Evolutionary conservation across 1,140 invertebrate species (phyloP), one percentile per base, ranked within the genome.

Genomic region (Protaetia brevitarsis): DNA sequence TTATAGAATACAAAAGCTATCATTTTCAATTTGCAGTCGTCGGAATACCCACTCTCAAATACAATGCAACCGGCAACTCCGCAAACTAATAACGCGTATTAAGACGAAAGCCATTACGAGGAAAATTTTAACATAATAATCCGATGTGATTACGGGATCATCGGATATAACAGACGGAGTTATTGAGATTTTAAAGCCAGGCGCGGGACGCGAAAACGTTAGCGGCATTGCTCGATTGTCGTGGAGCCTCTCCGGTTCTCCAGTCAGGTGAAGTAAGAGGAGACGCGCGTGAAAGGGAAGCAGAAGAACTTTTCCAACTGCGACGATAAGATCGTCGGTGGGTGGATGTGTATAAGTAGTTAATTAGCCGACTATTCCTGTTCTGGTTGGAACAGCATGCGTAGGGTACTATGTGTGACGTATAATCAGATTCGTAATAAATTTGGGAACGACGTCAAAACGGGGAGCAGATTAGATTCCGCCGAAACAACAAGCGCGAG

Each of bases 341-440:
- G n/a, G n/a, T n/a, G 23, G 37, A 19, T 45, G 13, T n/a, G n/a
- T n/a, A n/a, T 45, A 45, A 45, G 37, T 45, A 45, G 37, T 45
- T 45, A 45, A 45, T 45, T 45, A 45, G 37, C 37, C 6, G 37
- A 45, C 37, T 45, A 45, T 45, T 45, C 37, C 23, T 45, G 37
- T 45, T 19, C 37, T 1, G 2, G 4, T 2, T 36, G 2, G 34
- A 36, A 36, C 34, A 36, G 11, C 2, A 37, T 13, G 36, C 36
- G 37, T 45, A 36, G 11, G 34, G n/a, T 36, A n/a, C 13, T 45
- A 45, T 21, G 37, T 16, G 37, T 45, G 37, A 45, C n/a, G 37
- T 45, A 45, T 45, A 45, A 45, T 45, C 37, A 45, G 37, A 45
- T 8, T 45, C 37, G 37, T 45, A 45, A 45, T 45, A 45, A 45